Evolutionary conservation across 2,113 vertebrate genomes (phyloP).

Genomic region (Rhodinocichla rosea): DNA sequence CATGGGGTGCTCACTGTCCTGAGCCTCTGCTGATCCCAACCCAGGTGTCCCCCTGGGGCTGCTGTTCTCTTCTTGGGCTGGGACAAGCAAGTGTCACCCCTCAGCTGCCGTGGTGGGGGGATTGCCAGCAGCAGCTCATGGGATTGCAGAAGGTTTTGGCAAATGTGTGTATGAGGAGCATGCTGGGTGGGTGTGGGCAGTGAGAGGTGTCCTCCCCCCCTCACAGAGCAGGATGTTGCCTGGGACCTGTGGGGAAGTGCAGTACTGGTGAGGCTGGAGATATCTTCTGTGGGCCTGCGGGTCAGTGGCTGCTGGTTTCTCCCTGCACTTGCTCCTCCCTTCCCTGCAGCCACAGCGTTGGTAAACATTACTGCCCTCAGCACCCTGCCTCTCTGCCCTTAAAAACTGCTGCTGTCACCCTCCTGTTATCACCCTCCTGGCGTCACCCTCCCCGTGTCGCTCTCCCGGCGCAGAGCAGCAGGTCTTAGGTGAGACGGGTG

Average conservation of each 20-base stretch:
- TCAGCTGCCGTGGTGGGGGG: rapidly evolving
- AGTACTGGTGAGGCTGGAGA: background rate
- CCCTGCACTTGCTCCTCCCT: background rate
- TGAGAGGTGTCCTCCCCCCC: too few species aligned
- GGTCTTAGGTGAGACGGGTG: background rate
- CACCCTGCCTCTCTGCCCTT: background rate
- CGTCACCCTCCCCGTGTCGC: rapidly evolving
- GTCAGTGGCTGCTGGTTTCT: background rate
- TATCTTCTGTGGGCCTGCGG: background rate
- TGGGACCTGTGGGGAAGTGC: background rate
- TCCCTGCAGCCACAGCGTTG: background rate
- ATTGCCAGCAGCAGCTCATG: background rate
- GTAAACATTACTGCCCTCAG: background rate
- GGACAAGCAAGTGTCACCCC: background rate
- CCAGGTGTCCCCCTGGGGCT: background rate
- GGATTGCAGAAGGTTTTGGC: background rate
- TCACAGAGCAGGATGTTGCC: rapidly evolving
- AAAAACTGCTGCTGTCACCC: background rate
- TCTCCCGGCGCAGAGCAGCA: background rate
- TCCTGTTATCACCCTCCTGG: background rate
- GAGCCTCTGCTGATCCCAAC: background rate
- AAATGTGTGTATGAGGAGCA: rapidly evolving
- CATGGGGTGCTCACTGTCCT: background rate
- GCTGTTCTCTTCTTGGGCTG: background rate
- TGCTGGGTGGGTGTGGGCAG: too few species aligned